Evolutionary conservation across 1,140 invertebrate species (phyloP).

Genomic region (Drosophila takahashii): DNA sequence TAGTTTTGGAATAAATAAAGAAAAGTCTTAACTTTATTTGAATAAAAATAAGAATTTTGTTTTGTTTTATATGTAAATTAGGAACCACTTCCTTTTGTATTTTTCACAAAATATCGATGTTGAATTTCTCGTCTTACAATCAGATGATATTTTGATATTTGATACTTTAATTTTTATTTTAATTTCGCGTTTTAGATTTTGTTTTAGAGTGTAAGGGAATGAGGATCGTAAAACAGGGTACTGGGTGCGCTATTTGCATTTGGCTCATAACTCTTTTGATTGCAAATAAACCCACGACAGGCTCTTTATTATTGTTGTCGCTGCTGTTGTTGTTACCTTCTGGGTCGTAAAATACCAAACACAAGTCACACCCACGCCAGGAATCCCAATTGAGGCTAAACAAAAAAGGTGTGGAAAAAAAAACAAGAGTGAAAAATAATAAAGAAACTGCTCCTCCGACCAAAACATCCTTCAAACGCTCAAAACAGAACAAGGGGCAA

Average conservation of each 20-base stretch:
- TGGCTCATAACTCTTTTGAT: conserved; percentile 82
- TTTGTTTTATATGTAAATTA: too few species aligned
- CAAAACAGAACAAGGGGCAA: conserved; percentile 52
- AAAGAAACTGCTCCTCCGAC: conserved; percentile 48
- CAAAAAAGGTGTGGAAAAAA: conserved; percentile 40
- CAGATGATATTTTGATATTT: too few species aligned
- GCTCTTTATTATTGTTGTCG: conserved; percentile 61
- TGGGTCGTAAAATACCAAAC: conserved; percentile 69
- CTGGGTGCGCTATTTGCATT: conserved; percentile 73
- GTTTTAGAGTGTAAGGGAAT: conserved; percentile 35
- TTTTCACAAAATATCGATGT: neutral
- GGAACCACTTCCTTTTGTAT: too few species aligned
- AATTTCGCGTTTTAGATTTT: neutral
- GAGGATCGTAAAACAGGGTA: conserved; percentile 66
- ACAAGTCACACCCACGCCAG: conserved; percentile 71
- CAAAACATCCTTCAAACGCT: conserved; percentile 67
- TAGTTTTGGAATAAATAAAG: neutral
- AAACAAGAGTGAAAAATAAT: conserved; percentile 48
- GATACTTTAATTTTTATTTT: too few species aligned
- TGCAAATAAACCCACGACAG: conserved; percentile 71
- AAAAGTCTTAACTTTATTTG: too few species aligned
- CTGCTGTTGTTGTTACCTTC: conserved; percentile 63
- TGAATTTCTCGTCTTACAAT: neutral
- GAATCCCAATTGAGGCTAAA: conserved; percentile 59
- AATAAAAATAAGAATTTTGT: neutral